These are phyloP conservation scores for Sebastes kiyomatsui DNA, from an alignment of 2,797 vertebrate genomes.

Conservation along the genomic window DNA sequence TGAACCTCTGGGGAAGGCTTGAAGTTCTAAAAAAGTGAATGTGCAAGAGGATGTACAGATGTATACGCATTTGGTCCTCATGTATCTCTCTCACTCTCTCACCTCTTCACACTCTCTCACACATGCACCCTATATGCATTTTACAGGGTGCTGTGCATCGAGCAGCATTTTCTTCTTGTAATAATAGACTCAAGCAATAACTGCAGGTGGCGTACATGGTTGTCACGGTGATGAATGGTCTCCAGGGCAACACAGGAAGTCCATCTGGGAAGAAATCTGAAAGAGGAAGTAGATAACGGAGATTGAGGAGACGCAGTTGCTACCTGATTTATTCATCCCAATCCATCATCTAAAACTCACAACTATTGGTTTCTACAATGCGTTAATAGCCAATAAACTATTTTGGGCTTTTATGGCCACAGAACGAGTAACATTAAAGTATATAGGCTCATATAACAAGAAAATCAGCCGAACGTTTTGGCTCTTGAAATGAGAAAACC, in stretches of 20 bases:
- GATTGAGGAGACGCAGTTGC: constrained; percentile 52
- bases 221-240: constrained; percentile 80
- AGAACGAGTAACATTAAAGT: constrained; percentile 30
- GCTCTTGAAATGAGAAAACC: constrained; percentile 38
- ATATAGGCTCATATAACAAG: constrained; percentile 9
- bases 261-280: constrained; percentile 74
- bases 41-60: not conserved
- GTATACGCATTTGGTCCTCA: not conserved
- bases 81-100: too few species aligned
- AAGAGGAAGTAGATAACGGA: constrained; percentile 74
- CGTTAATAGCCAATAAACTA: constrained; percentile 38
- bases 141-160: constrained; percentile 10
- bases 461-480: constrained; percentile 29
- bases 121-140: not conserved
- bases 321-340: constrained; percentile 65
- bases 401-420: constrained; percentile 41
- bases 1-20: not conserved
- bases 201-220: constrained; percentile 70
- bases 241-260: constrained; percentile 79
- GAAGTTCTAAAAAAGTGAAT: not conserved
- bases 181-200: constrained; percentile 70
- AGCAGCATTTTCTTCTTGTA: constrained; percentile 52
- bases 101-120: not conserved
- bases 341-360: constrained; percentile 62
- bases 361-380: constrained; percentile 38